These are phyloP conservation scores for Buphagus erythrorhynchus DNA, from an alignment of 2,797 vertebrate genomes.

Conservation along the genomic window DNA sequence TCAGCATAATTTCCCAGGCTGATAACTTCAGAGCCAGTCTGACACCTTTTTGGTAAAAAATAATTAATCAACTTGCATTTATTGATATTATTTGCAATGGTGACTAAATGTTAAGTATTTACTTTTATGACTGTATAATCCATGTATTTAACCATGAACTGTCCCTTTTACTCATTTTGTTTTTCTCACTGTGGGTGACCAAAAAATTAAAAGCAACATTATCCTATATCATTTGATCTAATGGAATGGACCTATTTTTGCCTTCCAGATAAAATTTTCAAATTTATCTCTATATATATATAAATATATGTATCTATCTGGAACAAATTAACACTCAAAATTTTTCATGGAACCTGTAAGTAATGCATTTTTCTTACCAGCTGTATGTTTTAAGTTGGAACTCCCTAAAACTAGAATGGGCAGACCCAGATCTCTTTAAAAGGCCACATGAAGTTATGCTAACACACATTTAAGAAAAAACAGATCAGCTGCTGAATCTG, in stretches of 20 bases:
- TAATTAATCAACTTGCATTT: neutral
- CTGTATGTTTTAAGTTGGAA: neutral
- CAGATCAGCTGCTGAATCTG: neutral
- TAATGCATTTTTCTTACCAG: neutral
- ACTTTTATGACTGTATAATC: neutral
- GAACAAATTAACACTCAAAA: neutral
- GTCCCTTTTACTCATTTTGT: neutral
- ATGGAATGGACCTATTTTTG: neutral
- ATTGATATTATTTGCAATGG: neutral
- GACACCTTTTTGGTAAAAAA: neutral
- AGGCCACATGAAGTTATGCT: neutral
- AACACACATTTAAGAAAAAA: neutral
- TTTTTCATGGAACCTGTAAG: neutral
- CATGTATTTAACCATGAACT: neutral
- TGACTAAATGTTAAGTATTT: neutral
- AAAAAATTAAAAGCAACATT: neutral
- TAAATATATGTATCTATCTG: rapidly evolving
- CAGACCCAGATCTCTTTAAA: neutral
- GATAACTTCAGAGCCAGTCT: neutral
- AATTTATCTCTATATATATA: neutral
- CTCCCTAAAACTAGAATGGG: neutral
- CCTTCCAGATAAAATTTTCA: neutral
- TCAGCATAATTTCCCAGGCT: neutral
- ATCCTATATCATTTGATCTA: neutral
- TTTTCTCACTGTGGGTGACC: neutral